Evolutionary conservation across 2,888 invertebrate species (phyloP), one percentile per base, ranked within the genome.

Genomic region (Dasysyrphus albostriatus): DNA sequence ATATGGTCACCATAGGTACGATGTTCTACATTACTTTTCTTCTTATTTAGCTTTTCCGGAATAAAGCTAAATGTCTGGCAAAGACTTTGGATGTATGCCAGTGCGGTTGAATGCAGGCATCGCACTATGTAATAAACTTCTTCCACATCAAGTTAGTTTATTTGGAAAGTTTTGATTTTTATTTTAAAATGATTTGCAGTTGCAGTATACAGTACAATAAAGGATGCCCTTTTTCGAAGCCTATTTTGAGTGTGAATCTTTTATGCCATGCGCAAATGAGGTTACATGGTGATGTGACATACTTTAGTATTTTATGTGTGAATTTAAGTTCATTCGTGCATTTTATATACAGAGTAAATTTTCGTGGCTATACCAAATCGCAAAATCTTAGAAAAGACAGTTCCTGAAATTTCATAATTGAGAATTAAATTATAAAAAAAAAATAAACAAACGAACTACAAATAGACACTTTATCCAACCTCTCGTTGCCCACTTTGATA

Each of bases 41-140:
- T 16, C 2, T 16, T 16, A 16, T 8, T 47, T 16, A 3, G 8
- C 8, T 16, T 47, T 47, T 1, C 16, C 16, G 3, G 16, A 49
- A 70, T 34, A 47, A 73, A 72, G 0, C 12, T 44, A n/a, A 72
- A 58, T 58, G 37, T 49, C 59, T 73, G 73, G 59, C 16, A 47
- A 47, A 9, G 16, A 16, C 3, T 16, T 47, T 34, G 58, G 47
- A 73, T 59, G 59, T 19, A 12, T 47, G 47, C 47, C 47, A 59
- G 47, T 72, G 58, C 58, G 34, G 58, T 34, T 58, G 5, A 10
- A n/a, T 58, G 58, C 34, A 34, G 34, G 32, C 56, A 56, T 56
- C 3, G 0, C 29, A 56, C 29, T 56, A 44, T 72, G 44, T 58
- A 37, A 59, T 32, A 34, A 47, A 59, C 32, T 32, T 32, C 72